Evolutionary conservation across 1,140 invertebrate genomes (phyloP).

Genomic region (Zaprionus davidi): DNA sequence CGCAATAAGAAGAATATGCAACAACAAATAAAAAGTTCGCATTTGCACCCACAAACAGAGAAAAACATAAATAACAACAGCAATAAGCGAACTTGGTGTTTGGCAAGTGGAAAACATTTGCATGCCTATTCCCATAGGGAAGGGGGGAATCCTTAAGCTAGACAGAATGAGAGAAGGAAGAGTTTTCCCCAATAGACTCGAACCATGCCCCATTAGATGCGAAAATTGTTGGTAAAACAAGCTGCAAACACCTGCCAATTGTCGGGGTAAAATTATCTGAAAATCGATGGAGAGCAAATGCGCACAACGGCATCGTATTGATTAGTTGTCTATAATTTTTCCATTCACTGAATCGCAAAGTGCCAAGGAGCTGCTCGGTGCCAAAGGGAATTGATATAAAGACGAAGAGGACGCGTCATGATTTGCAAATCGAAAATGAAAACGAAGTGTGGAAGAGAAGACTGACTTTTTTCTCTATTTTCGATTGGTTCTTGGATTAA

Average conservation of each 20-base stretch:
- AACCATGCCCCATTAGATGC: constrained; percentile 57
- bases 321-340: constrained; percentile 84
- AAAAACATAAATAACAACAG: constrained; percentile 40
- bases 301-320: constrained; percentile 41
- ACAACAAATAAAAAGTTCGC: constrained; percentile 53
- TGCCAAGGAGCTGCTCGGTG: constrained; percentile 10
- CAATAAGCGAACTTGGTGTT: constrained; percentile 58
- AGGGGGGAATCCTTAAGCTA: neutral
- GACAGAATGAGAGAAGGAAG: neutral
- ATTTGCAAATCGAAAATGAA: neutral
- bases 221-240: constrained; percentile 82
- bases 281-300: constrained; percentile 11
- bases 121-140: constrained; percentile 46
- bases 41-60: constrained; percentile 56
- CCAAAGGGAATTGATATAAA: constrained; percentile 7
- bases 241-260: constrained; percentile 73
- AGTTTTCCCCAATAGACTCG: constrained; percentile 2
- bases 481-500: neutral
- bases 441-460: neutral
- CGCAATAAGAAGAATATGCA: constrained; percentile 35
- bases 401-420: neutral
- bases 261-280: constrained; percentile 32
- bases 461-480: neutral
- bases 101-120: constrained; percentile 77
- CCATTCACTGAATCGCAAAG: constrained; percentile 79